These are phyloP conservation scores for Isotomurus palustris DNA, from an alignment of 2,888 invertebrate genomes.

Conservation along the genomic window DNA sequence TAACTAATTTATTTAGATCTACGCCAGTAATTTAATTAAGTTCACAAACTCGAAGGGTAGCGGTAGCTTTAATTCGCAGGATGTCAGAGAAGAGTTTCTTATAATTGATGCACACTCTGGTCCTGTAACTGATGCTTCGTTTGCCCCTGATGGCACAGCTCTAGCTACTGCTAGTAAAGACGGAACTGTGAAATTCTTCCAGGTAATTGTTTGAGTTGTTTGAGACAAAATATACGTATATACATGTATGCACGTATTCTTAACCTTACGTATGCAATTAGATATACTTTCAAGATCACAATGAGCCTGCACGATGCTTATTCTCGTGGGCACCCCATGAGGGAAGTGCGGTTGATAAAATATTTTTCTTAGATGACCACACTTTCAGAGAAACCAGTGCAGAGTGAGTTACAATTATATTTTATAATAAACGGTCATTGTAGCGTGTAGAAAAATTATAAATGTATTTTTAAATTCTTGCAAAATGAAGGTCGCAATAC, in stretches of 20 bases:
- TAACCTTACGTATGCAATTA: not conserved
- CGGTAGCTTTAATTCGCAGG: constrained; percentile 50
- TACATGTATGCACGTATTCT: not conserved
- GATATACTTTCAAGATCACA: not conserved
- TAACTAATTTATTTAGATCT: constrained; percentile 50
- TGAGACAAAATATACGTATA: not conserved
- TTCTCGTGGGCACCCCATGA: constrained; percentile 92
- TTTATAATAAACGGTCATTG: not conserved
- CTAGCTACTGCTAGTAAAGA: constrained; percentile 83
- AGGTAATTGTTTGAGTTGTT: constrained; percentile 52
- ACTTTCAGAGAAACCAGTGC: constrained; percentile 59
- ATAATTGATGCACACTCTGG: constrained; percentile 60
- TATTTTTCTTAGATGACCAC: constrained; percentile 92
- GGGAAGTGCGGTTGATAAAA: constrained; percentile 76
- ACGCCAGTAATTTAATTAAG: constrained; percentile 57
- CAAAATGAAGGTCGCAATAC: constrained; percentile 62
- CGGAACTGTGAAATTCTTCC: constrained; percentile 88
- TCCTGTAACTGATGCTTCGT: constrained; percentile 75
- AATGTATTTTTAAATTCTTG: not conserved
- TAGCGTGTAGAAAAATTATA: not conserved
- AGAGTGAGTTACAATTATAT: constrained; percentile 48
- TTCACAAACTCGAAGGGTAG: constrained; percentile 52
- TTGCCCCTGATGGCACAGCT: constrained; percentile 92
- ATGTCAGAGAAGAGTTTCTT: constrained; percentile 54
- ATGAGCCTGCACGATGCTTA: constrained; percentile 65